phyloP scores from a whole-genome alignment of 2,888 invertebrate species.

The Cordilura impudica region DNA sequence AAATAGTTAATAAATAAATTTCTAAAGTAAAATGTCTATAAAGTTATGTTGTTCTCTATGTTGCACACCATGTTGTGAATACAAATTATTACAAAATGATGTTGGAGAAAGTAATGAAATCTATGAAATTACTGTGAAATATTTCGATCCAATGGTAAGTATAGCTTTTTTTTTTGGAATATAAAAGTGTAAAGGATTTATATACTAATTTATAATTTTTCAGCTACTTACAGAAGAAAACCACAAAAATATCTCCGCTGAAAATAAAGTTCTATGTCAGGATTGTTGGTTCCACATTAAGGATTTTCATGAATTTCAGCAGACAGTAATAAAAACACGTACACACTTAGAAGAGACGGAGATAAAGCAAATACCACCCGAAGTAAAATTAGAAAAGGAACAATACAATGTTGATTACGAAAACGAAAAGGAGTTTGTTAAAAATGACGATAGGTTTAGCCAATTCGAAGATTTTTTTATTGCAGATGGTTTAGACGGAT shows the following conservation, averaged over 20 bases:
- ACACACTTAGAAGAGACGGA: slow-evolving; percentile 2
- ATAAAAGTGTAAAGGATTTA: not conserved
- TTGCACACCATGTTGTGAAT: slow-evolving; percentile 29
- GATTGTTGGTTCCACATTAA: slow-evolving; percentile 52
- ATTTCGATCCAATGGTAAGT: slow-evolving; percentile 58
- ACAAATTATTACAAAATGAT: slow-evolving; percentile 46
- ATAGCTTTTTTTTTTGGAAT: not conserved
- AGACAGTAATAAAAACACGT: slow-evolving; percentile 28
- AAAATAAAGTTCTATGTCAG: slow-evolving; percentile 32
- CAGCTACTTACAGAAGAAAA: slow-evolving; percentile 27
- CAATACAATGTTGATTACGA: not conserved
- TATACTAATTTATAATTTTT: not conserved
- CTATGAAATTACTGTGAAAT: slow-evolving; percentile 57
- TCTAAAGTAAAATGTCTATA: slow-evolving; percentile 31
- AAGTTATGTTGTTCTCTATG: slow-evolving; percentile 46
- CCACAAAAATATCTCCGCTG: not conserved
- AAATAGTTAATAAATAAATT: not conserved
- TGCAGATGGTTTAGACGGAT: not conserved
- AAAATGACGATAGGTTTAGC: slow-evolving; percentile 7
- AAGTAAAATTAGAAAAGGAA: slow-evolving; percentile 34
- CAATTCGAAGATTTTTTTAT: not conserved
- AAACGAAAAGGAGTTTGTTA: not conserved
- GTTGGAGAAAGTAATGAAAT: slow-evolving; percentile 41
- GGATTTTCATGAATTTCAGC: slow-evolving; percentile 54
- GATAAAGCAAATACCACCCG: not conserved